Conservation (phyloP, 2,797 vertebrate genomes). For the Argya squamiceps region DNA sequence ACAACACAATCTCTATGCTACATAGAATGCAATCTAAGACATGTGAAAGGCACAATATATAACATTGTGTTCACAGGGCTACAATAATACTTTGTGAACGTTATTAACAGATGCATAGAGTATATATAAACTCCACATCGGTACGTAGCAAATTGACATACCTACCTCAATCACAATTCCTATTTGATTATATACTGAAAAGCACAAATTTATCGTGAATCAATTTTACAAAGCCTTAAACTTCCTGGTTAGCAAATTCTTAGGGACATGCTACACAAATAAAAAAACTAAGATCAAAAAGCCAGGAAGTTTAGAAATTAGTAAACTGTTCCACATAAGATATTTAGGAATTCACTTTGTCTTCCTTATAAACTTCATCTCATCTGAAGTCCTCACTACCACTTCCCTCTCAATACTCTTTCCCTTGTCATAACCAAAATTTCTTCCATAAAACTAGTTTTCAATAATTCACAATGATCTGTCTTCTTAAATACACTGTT, state of each 20-base stretch:
- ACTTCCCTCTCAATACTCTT: neutral
- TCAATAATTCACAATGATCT: neutral
- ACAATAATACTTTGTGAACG: neutral
- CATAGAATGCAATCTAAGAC: neutral
- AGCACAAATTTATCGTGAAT: neutral
- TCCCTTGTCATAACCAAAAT: neutral
- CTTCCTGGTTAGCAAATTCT: neutral
- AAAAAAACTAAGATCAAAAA: neutral
- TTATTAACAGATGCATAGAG: neutral
- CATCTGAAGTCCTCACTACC: neutral
- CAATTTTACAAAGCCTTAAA: neutral
- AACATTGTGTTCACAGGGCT: neutral
- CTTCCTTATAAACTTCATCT: neutral
- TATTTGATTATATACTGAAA: neutral
- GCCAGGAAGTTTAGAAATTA: neutral
- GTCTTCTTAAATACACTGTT: neutral
- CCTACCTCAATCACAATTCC: neutral
- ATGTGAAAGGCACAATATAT: neutral
- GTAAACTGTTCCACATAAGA: neutral
- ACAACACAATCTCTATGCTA: neutral
- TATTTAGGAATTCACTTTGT: neutral
- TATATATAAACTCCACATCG: neutral
- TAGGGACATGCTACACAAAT: neutral
- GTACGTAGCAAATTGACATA: neutral
- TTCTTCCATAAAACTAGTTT: neutral